Evolutionary conservation across 2,113 vertebrate species (phyloP).

Genomic region (Gadus chalcogrammus): DNA sequence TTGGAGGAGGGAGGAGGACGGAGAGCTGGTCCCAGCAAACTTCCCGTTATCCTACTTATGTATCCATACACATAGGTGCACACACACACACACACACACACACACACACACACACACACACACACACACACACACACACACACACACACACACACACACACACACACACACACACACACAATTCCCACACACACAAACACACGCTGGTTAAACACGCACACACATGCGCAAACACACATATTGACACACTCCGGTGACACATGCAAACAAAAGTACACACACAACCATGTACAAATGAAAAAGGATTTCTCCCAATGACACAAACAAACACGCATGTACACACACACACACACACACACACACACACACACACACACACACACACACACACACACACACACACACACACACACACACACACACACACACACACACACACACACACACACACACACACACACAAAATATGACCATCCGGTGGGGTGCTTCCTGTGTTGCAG

Average conservation of each 20-base stretch:
- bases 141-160: conserved; percentile 1
- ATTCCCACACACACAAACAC: no score
- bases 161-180: neutral
- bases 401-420: conserved; percentile 6
- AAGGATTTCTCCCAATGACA: neutral
- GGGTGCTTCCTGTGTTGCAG: conserved; percentile 56
- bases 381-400: conserved; percentile 8
- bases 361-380: neutral
- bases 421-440: conserved; percentile 12
- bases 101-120: conserved; percentile 6
- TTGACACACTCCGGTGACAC: neutral
- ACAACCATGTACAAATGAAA: neutral
- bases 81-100: neutral
- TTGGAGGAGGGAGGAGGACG: no score
- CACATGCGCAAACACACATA: neutral
- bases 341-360: conserved; percentile 17
- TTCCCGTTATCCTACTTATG: no score
- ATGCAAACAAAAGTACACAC: neutral
- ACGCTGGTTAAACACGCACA: no score
- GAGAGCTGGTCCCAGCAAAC: no score
- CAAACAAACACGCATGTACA: conserved; percentile 6
- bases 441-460: conserved; percentile 1
- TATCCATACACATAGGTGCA: no score
- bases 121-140: conserved; percentile 12
- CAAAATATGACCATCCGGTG: conserved; percentile 34